Evolutionary conservation across 2,888 invertebrate species (phyloP).

Genomic region (Choristoneura rosaceana): DNA sequence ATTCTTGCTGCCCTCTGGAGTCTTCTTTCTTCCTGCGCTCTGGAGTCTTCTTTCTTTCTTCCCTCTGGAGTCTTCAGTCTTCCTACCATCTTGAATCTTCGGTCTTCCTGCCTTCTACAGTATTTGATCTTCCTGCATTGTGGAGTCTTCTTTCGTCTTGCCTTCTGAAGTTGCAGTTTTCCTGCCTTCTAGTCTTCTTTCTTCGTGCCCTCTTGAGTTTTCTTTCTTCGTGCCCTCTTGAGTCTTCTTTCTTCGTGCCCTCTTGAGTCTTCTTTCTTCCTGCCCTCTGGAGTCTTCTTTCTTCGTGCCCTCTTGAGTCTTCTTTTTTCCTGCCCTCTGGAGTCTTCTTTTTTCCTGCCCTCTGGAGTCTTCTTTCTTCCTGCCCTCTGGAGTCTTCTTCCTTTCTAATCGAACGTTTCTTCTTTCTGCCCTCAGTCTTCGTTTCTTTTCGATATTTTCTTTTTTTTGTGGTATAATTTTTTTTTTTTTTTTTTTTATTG

Average conservation of each 20-base stretch:
- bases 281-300: not conserved
- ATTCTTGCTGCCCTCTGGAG: too few species aligned
- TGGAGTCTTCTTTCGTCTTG: not conserved
- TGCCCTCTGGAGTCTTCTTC: not conserved
- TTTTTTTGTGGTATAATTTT: not conserved
- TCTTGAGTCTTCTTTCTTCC: not conserved
- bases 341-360: not conserved
- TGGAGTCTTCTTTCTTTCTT: too few species aligned
- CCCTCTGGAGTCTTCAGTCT: too few species aligned
- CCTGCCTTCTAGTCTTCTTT: not conserved
- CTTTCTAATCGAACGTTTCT: not conserved
- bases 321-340: not conserved
- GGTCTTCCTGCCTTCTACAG: too few species aligned
- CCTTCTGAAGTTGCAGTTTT: not conserved
- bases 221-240: not conserved
- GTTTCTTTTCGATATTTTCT: not conserved
- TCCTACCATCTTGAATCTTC: too few species aligned
- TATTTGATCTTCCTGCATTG: too few species aligned
- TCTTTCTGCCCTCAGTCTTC: not conserved
- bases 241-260: not conserved
- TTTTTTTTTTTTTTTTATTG: not conserved
- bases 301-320: not conserved
- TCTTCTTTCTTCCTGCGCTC: too few species aligned
- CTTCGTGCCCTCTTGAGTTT: not conserved
- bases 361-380: not conserved